Conservation (phyloP, 2,113 vertebrate genomes). For the Solenodon paradoxus region DNA sequence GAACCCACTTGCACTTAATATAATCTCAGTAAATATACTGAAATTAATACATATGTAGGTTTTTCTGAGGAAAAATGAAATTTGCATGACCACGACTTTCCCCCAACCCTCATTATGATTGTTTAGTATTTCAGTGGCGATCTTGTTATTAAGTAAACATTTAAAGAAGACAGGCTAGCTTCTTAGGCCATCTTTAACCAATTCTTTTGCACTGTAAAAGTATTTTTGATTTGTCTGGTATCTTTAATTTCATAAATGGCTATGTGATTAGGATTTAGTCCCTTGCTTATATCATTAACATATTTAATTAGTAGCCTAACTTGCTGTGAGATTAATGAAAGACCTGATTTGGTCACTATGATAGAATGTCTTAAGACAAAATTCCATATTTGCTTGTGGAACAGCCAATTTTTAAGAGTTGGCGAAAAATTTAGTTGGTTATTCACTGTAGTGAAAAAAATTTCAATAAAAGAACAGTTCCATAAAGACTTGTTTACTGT, state of each 20-base stretch:
- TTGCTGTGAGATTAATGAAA: neutral
- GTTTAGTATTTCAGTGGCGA: neutral
- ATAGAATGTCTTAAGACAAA: neutral
- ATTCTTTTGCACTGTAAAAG: neutral
- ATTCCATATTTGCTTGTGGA: neutral
- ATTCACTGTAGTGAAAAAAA: neutral
- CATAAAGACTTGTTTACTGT: neutral
- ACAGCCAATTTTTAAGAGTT: neutral
- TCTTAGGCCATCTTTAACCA: neutral
- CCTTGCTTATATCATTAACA: neutral
- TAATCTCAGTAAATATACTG: neutral
- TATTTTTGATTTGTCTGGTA: neutral
- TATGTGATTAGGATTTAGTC: fast-evolving
- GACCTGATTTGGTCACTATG: neutral
- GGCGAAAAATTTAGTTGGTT: neutral
- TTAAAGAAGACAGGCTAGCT: neutral
- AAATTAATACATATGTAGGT: neutral
- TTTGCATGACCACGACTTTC: neutral
- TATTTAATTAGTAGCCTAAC: neutral
- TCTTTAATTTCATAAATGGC: neutral
- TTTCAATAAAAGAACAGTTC: neutral
- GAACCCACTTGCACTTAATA: neutral
- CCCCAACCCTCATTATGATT: neutral
- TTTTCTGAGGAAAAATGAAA: neutral
- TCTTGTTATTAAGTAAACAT: neutral